These are phyloP conservation scores for Sorex fumeus DNA, from an alignment of 2,113 vertebrate species.

Conservation along the genomic window DNA sequence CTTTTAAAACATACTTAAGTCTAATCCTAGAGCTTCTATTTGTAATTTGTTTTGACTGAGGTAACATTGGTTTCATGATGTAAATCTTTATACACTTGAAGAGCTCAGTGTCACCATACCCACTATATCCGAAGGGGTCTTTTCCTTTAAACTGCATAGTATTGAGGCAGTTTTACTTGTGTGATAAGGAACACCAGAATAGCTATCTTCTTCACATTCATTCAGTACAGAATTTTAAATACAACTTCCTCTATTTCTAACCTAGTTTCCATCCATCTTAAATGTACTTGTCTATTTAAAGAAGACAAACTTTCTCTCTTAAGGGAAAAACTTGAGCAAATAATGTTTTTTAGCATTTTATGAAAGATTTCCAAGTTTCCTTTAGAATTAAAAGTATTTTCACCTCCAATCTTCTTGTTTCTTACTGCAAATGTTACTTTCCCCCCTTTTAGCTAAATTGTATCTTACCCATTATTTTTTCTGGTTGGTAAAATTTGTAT, in stretches of 20 bases:
- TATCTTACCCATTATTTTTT: slow-evolving; percentile 72
- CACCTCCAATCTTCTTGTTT: slow-evolving; percentile 55
- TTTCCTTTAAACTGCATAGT: too few relatives aligned
- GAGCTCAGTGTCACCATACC: too few relatives aligned
- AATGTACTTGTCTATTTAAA: slow-evolving; percentile 13
- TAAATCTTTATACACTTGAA: too few relatives aligned
- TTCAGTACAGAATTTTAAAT: too few relatives aligned
- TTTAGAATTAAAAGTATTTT: slow-evolving; percentile 33
- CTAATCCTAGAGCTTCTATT: not conserved
- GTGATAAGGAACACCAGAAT: too few relatives aligned
- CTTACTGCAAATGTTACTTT: slow-evolving; percentile 54
- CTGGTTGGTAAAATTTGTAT: slow-evolving; percentile 74
- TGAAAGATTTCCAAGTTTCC: slow-evolving; percentile 33
- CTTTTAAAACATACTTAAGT: not conserved
- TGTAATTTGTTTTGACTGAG: too few relatives aligned
- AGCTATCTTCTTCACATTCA: too few relatives aligned
- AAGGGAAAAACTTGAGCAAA: not conserved
- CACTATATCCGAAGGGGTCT: too few relatives aligned
- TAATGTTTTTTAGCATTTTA: slow-evolving; percentile 22
- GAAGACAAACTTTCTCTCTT: not conserved
- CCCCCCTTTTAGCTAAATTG: slow-evolving; percentile 43
- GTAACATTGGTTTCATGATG: too few relatives aligned
- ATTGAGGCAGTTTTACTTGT: too few relatives aligned
- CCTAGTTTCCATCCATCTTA: not conserved
- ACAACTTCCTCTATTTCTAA: not conserved